A percentile compares a stretch with the other conserved stretches of the same genome.
phyloP scores from a whole-genome alignment of 2,888 invertebrate species.

The Lucinisca nassula region DNA sequence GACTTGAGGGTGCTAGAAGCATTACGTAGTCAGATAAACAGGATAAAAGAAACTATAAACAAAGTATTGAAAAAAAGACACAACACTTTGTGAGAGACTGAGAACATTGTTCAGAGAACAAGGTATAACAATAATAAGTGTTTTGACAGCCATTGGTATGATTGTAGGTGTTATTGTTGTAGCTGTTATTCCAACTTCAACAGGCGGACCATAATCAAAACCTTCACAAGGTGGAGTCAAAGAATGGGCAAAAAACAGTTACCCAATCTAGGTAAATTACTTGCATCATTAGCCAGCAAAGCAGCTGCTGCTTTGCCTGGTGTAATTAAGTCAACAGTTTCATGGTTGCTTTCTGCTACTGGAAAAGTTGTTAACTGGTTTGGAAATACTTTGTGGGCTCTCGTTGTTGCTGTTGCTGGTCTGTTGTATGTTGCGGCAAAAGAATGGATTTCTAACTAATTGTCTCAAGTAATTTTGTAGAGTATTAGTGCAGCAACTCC shows the following conservation, averaged over 20 bases:
- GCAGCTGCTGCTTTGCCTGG: slow-evolving; percentile 28
- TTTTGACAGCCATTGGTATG: slow-evolving; percentile 58
- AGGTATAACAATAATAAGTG: slow-evolving; percentile 50
- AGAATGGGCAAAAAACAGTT: slow-evolving; percentile 12
- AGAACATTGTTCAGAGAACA: slow-evolving; percentile 55
- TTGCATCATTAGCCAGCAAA: slow-evolving; percentile 19
- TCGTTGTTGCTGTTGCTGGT: slow-evolving; percentile 16
- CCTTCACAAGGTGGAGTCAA: slow-evolving; percentile 11
- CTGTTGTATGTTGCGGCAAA: slow-evolving; percentile 3
- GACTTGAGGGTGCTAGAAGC: slow-evolving; percentile 49
- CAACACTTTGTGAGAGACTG: slow-evolving; percentile 37
- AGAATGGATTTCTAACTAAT: neutral
- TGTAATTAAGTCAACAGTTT: slow-evolving; percentile 18
- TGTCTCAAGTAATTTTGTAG: too few relatives aligned
- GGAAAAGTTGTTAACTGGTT: slow-evolving; percentile 5
- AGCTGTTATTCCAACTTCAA: slow-evolving; percentile 27
- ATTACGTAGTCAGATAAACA: slow-evolving; percentile 47
- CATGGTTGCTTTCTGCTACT: slow-evolving; percentile 10
- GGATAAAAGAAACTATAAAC: slow-evolving; percentile 48
- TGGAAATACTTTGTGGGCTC: slow-evolving; percentile 20
- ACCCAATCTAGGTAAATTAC: neutral
- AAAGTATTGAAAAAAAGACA: slow-evolving; percentile 43
- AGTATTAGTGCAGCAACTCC: neutral
- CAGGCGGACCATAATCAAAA: slow-evolving; percentile 10
- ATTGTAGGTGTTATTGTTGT: slow-evolving; percentile 48